These are phyloP conservation scores for Entosphenus tridentatus DNA, from an alignment of 2,113 vertebrate species.

Conservation along the genomic window DNA sequence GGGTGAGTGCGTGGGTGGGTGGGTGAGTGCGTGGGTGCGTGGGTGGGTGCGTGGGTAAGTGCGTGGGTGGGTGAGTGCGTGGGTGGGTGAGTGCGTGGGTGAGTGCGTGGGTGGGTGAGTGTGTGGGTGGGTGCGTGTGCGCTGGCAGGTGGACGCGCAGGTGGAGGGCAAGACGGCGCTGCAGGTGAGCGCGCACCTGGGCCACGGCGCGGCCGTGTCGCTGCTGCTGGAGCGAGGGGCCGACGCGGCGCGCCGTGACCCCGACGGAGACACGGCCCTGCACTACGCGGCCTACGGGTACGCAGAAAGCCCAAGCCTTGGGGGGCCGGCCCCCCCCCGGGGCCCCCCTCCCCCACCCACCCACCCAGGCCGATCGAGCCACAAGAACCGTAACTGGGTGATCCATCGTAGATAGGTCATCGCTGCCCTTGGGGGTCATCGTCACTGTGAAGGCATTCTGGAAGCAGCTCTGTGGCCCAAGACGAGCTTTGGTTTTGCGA, in stretches of 20 bases:
- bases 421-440: too few species aligned
- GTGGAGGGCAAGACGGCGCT: conserved; percentile 85
- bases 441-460: too few species aligned
- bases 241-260: conserved; percentile 42
- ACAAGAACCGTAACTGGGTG: too few species aligned
- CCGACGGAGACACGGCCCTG: conserved; percentile 62
- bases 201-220: conserved; percentile 60
- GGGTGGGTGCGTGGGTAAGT: background rate
- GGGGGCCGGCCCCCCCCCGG: background rate
- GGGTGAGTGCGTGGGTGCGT: background rate
- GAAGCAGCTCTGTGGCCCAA: too few species aligned
- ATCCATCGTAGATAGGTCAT: too few species aligned
- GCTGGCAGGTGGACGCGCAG: conserved; percentile 51
- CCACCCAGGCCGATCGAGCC: background rate
- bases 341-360: fast-evolving
- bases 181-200: conserved; percentile 71
- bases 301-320: conserved; percentile 11
- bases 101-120: background rate
- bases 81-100: background rate
- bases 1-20: background rate
- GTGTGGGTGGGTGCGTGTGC: background rate
- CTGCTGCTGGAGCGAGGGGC: conserved; percentile 57
- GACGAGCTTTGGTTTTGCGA: too few species aligned
- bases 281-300: conserved; percentile 88
- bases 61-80: background rate